Evolutionary conservation across 2,113 vertebrate species (phyloP).

Genomic region (Ammospiza nelsoni): DNA sequence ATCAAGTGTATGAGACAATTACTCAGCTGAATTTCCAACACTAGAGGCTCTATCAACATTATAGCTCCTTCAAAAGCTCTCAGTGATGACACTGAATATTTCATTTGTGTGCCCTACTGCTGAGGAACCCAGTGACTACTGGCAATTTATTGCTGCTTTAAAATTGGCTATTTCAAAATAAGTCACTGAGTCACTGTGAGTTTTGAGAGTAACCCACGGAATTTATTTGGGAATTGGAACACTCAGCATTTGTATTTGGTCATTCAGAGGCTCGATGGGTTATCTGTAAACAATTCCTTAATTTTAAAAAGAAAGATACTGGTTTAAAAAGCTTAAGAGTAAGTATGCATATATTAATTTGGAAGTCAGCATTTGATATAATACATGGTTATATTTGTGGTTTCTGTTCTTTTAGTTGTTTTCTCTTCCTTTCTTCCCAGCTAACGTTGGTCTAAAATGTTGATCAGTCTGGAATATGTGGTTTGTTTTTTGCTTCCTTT

Average conservation of each 20-base stretch:
- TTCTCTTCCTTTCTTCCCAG: background rate
- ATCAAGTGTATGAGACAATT: constrained; percentile 24
- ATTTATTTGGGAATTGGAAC: background rate
- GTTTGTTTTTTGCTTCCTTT: background rate
- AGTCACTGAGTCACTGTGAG: background rate
- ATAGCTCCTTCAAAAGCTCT: constrained; percentile 1
- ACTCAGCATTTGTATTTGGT: background rate
- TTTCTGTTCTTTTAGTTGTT: background rate
- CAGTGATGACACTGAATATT: constrained; percentile 8
- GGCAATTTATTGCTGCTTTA: background rate
- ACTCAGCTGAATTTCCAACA: constrained; percentile 5
- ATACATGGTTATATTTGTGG: background rate
- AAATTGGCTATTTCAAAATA: background rate
- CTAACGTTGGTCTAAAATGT: background rate
- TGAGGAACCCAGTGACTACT: background rate
- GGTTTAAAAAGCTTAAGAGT: background rate
- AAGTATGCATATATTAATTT: background rate
- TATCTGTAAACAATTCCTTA: background rate
- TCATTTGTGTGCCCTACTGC: background rate
- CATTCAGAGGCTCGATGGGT: background rate
- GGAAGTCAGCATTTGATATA: background rate
- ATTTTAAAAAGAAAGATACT: background rate
- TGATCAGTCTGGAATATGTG: background rate
- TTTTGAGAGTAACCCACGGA: background rate
- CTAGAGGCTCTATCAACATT: background rate